These are phyloP conservation scores for Tanypteryx hageni DNA, from an alignment of 2,888 invertebrate species.

Conservation along the genomic window DNA sequence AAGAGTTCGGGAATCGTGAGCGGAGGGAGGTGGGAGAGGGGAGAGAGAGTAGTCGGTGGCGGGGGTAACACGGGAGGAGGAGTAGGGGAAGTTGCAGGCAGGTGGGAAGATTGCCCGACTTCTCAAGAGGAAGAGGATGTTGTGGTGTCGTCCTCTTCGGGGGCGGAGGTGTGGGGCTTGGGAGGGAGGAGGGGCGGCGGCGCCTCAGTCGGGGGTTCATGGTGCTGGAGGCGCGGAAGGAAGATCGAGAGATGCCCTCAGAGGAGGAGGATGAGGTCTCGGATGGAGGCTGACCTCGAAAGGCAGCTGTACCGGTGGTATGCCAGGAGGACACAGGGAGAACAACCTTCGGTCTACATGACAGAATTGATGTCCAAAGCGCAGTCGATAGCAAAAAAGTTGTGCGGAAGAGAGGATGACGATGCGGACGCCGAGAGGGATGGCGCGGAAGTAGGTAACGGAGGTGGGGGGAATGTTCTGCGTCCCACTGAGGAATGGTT, in stretches of 20 bases:
- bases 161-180: not conserved
- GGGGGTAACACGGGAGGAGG: conserved; percentile 1
- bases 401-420: conserved; percentile 44
- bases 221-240: conserved; percentile 46
- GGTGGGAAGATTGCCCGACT: conserved; percentile 39
- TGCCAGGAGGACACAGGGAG: conserved; percentile 67
- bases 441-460: not conserved
- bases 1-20: not conserved
- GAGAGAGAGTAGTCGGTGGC: not conserved
- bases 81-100: conserved; percentile 15
- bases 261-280: conserved; percentile 54
- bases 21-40: not conserved
- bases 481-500: conserved; percentile 66
- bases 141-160: conserved; percentile 42
- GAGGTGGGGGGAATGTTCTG: conserved; percentile 67
- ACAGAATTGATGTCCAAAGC: conserved; percentile 54
- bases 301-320: conserved; percentile 71
- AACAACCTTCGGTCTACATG: conserved; percentile 65
- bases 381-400: conserved; percentile 23
- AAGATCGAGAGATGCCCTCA: conserved; percentile 48
- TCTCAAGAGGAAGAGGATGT: conserved; percentile 39
- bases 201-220: not conserved
- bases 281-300: conserved; percentile 70
- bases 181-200: not conserved
- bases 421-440: conserved; percentile 50